A percentile compares a stretch with the other conserved stretches of the same genome.
Evolutionary conservation across 2,797 vertebrate genomes (phyloP).

Genomic region (Buphagus erythrorhynchus): DNA sequence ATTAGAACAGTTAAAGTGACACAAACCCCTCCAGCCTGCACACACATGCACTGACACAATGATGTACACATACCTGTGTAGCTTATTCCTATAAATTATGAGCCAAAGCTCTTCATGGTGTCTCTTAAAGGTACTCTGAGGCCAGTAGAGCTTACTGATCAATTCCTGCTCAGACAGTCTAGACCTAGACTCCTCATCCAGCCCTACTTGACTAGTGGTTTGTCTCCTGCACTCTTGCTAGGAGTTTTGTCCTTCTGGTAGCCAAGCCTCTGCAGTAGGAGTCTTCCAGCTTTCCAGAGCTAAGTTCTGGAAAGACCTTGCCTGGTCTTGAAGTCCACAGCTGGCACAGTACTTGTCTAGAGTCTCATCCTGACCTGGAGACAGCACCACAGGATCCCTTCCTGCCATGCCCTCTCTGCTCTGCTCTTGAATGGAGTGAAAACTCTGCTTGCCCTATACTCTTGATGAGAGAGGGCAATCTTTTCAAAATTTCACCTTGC

Average conservation of each 20-base stretch:
- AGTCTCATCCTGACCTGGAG: neutral
- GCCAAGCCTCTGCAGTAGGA: neutral
- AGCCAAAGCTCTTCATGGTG: neutral
- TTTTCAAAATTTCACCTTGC: slow-evolving; percentile 39
- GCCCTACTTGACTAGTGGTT: neutral
- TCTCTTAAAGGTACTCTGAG: neutral
- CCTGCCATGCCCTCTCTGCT: neutral
- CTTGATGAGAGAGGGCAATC: neutral
- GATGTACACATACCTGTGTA: neutral
- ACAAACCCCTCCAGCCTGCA: neutral
- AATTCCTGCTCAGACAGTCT: neutral
- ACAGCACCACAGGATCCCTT: accelerated
- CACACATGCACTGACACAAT: neutral
- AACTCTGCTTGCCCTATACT: neutral
- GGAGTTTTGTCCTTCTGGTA: neutral
- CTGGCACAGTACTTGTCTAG: neutral
- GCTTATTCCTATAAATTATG: neutral
- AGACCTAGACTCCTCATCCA: neutral
- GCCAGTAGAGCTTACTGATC: neutral
- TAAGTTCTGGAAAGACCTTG: neutral
- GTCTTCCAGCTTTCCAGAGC: neutral
- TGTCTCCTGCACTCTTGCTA: neutral
- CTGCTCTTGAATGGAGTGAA: neutral
- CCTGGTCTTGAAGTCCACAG: neutral
- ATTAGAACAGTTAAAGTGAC: neutral